Evolutionary conservation across 2,888 invertebrate species (phyloP).

Genomic region (Euphydryas editha): DNA sequence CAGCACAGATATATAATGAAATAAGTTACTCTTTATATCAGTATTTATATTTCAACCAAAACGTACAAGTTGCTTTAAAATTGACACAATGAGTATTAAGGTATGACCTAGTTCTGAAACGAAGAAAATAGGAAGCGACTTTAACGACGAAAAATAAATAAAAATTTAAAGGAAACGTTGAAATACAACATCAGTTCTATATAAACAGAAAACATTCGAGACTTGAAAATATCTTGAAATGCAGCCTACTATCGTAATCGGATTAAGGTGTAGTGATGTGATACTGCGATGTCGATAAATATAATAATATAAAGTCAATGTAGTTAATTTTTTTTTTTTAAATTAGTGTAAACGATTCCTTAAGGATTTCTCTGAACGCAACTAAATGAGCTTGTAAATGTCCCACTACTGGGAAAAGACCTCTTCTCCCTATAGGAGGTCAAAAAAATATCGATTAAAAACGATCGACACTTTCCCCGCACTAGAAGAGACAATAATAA

Average conservation of each 20-base stretch:
- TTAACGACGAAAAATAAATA: conserved; percentile 8
- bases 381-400: no score
- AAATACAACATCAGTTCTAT: conserved; percentile 36
- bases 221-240: conserved; percentile 48
- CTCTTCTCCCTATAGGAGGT: no score
- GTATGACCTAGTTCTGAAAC: not conserved
- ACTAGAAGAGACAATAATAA: conserved; percentile 26
- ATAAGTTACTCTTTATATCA: no score
- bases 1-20: no score
- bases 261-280: conserved; percentile 50
- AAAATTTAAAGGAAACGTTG: conserved; percentile 27
- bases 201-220: conserved; percentile 42
- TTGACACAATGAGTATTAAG: no score
- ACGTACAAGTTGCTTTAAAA: not conserved
- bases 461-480: conserved; percentile 9
- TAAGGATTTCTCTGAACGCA: no score
- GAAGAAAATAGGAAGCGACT: conserved; percentile 12
- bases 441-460: conserved; percentile 32
- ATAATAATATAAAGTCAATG: not conserved
- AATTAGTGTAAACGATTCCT: not conserved
- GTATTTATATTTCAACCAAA: no score
- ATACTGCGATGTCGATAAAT: conserved; percentile 29
- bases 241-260: conserved; percentile 53
- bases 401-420: no score
- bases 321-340: not conserved